Conservation (phyloP, 2,113 vertebrate genomes). For the Strix uralensis region DNA sequence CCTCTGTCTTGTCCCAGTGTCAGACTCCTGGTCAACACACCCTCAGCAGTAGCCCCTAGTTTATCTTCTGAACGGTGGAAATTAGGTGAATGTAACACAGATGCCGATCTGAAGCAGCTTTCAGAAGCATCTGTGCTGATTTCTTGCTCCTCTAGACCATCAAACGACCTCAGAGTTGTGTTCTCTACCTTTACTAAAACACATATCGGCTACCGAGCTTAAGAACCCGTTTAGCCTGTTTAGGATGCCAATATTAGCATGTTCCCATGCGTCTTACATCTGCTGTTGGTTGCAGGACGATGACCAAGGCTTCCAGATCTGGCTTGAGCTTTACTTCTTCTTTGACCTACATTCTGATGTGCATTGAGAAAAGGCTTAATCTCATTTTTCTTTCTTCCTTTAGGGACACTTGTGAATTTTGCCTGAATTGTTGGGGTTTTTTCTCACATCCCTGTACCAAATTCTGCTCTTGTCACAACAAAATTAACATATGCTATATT, state of each 20-base stretch:
- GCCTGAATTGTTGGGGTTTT: not conserved
- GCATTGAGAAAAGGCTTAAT: not conserved
- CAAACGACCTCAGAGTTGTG: not conserved
- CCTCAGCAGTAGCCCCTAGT: not conserved
- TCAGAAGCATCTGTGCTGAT: not conserved
- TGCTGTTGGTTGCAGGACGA: not conserved
- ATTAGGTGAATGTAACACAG: rapidly evolving
- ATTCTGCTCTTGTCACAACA: not conserved
- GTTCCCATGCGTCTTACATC: not conserved
- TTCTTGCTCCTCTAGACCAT: not conserved
- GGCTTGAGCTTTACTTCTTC: not conserved
- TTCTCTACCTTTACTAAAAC: not conserved
- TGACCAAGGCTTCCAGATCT: not conserved
- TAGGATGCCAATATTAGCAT: not conserved
- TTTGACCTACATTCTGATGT: not conserved
- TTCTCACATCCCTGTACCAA: not conserved
- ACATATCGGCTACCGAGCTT: not conserved
- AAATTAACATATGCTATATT: rapidly evolving
- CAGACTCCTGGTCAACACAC: not conserved
- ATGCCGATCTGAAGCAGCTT: not conserved
- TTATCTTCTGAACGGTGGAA: not conserved
- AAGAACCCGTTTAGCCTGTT: constrained; percentile 3
- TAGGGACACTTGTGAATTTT: not conserved
- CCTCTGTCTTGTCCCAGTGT: not conserved
- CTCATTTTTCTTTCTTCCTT: not conserved